These are phyloP conservation scores for Prinia subflava DNA, from an alignment of 2,113 vertebrate species.

Conservation along the genomic window DNA sequence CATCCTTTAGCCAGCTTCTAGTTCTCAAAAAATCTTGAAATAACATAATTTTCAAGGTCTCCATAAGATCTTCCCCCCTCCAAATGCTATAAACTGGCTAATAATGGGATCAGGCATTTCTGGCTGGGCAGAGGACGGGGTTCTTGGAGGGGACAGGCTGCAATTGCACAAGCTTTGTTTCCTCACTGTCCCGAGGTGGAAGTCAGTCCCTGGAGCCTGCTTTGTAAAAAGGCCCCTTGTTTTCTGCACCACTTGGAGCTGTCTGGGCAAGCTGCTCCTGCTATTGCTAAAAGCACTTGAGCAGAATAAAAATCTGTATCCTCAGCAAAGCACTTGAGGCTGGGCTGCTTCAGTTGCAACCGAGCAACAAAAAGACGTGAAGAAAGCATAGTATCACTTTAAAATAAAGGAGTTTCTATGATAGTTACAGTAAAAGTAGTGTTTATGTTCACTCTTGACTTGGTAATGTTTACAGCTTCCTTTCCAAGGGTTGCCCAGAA, in stretches of 20 bases:
- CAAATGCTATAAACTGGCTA: background rate
- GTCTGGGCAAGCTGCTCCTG: background rate
- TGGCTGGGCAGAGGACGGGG: background rate
- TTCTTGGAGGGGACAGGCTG: background rate
- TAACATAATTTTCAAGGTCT: background rate
- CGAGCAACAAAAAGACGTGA: background rate
- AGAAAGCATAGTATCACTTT: background rate
- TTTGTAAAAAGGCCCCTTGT: background rate
- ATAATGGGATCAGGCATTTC: background rate
- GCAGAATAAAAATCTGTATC: background rate
- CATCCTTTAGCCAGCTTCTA: background rate
- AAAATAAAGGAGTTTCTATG: background rate
- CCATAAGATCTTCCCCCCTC: background rate
- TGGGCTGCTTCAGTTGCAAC: background rate
- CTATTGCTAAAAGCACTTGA: background rate
- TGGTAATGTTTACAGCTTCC: background rate
- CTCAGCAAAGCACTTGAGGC: background rate
- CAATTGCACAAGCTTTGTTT: background rate
- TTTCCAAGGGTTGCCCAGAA: background rate
- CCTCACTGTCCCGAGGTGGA: accelerated
- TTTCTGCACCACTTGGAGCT: background rate
- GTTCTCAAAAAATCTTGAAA: background rate
- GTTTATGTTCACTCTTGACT: background rate
- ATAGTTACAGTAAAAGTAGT: background rate
- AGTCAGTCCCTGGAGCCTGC: background rate